Evolutionary conservation across 2,888 invertebrate species (phyloP).

Genomic region (Spialia ferax): DNA sequence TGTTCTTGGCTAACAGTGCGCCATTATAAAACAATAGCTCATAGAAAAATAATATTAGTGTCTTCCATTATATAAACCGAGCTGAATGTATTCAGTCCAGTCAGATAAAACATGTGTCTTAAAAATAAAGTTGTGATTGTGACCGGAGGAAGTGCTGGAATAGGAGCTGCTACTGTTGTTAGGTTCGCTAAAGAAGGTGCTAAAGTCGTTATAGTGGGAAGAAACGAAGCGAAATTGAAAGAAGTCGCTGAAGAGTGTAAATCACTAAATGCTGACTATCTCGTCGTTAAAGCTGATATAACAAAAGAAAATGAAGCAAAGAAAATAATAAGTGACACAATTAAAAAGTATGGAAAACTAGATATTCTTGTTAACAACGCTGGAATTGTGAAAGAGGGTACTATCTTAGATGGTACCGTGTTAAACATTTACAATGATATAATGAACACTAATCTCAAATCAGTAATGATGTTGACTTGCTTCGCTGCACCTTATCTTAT

Average conservation of each 20-base stretch:
- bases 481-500: constrained; percentile 48
- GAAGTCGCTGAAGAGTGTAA: constrained; percentile 45
- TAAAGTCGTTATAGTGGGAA: constrained; percentile 53
- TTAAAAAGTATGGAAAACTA: constrained; percentile 48
- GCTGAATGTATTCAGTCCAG: no score
- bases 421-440: constrained; percentile 48
- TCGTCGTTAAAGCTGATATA: constrained; percentile 50
- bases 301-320: constrained; percentile 49
- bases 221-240: constrained; percentile 54
- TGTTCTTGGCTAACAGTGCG: no score
- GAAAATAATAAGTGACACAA: constrained; percentile 47
- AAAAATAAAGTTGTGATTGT: not conserved
- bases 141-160: not conserved
- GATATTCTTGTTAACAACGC: constrained; percentile 57
- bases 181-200: not conserved
- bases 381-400: constrained; percentile 43
- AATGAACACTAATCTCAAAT: constrained; percentile 49
- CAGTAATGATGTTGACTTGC: constrained; percentile 46
- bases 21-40: no score
- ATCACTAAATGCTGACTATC: constrained; percentile 1
- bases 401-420: constrained; percentile 43
- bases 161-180: not conserved
- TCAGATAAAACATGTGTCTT: no score
- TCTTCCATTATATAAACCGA: no score
- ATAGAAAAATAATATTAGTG: no score